Base-by-base conservation (phyloP, 2,797 vertebrate species). In the Pipistrellus nathusii region DNA sequence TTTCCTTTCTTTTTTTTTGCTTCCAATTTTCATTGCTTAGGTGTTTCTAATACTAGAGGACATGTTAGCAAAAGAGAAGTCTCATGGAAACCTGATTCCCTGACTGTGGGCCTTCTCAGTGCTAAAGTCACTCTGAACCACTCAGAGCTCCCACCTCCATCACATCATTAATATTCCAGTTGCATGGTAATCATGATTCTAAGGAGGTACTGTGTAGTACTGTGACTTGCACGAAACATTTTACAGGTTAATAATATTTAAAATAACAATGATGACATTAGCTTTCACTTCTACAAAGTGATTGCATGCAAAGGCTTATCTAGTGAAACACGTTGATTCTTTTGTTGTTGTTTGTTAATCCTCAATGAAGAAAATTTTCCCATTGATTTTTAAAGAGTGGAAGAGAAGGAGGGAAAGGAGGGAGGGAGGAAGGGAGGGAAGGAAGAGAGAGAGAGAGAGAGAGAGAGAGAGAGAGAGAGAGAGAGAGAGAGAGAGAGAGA, bases 191-290 rank as follows among this genome's bases (percentile, higher is more conserved):
- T 44, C 3, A 8, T 5, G 44, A 44, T 85, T 93, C 69, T 41
- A 30, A 77, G 68, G 10, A 84, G 35, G n/a, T 68, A 59, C 44
- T 71, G 23, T 68, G 92, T 71, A 88, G 44, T 48, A 57, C 44
- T 90, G 30, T 78, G 68, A 91, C n/a, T 73, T 69, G 17, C 8
- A 71, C 53, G 35, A n/a, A 73, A 77, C 5, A 35, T 85, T 84
- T 81, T 76, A 91, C 55, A 90, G 80, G 81, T 73, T 30, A 64
- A 6, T 73, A 68, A 85, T n/a, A n/a, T n/a, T 32, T 62, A 71
- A 88, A 95, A 84, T 86, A 82, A 85, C 48, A 32, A 68, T 64
- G 44, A 81, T 11, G 44, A 44, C 30, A 64, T 25, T 66, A 78
- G 62, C 17, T 59, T 93, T 15, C 32, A 80, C 13, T 38, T 94